phyloP scores from a whole-genome alignment of 2,888 invertebrate species.

The Subacronicta megacephala region DNA sequence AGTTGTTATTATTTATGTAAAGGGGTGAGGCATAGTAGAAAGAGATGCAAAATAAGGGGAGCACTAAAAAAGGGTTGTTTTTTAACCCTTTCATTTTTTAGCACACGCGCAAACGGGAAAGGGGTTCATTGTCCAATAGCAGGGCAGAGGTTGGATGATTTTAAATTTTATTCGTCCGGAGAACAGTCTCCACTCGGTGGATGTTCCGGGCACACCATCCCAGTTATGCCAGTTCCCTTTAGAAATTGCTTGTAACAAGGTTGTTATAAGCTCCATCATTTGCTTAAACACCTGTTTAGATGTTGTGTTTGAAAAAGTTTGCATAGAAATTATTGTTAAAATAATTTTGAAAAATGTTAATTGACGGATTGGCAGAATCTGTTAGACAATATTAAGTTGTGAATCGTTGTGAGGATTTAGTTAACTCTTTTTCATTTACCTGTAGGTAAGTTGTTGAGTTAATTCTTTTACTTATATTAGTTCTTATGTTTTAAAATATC shows the following conservation, averaged over 20 bases:
- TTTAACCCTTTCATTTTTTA: conserved; percentile 87
- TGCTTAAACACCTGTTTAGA: too few species aligned
- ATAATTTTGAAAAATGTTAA: too few species aligned
- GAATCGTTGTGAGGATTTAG: too few species aligned
- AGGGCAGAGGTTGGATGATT: conserved; percentile 72
- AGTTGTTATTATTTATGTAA: neutral
- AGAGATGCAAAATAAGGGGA: conserved; percentile 66
- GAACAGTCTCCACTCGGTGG: conserved; percentile 64
- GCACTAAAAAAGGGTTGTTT: conserved; percentile 81
- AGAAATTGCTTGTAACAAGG: conserved; percentile 63
- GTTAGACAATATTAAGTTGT: too few species aligned
- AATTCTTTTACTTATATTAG: too few species aligned
- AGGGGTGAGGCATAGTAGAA: conserved; percentile 39
- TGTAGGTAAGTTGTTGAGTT: too few species aligned
- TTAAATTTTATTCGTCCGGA: conserved; percentile 81
- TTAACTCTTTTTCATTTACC: too few species aligned
- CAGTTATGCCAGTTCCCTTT: conserved; percentile 75
- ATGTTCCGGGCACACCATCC: conserved; percentile 60
- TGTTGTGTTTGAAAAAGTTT: conserved; percentile 6
- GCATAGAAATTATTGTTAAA: neutral
- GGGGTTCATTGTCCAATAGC: conserved; percentile 82
- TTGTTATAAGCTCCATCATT: too few species aligned
- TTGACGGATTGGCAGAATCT: neutral
- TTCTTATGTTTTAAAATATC: too few species aligned
- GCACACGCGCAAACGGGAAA: conserved; percentile 87